Evolutionary conservation across 1,140 invertebrate species (phyloP), one percentile per base, ranked within the genome.

Genomic region (Drosophila asahinai): DNA sequence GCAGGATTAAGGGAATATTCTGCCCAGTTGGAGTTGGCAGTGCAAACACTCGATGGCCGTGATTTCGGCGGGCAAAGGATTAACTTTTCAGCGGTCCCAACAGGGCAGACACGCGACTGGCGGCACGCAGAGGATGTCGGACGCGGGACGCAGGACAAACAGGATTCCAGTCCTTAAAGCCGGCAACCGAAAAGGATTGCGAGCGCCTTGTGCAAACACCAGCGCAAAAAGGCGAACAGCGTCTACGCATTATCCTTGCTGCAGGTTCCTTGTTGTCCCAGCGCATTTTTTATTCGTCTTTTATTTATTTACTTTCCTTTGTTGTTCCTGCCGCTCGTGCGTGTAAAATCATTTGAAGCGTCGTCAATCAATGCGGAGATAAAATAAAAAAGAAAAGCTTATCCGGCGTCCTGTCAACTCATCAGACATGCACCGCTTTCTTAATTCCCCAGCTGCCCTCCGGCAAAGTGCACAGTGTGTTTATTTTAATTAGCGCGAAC

Each of bases 271-370:
- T 36, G 40, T 55, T 57, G 43, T 38, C 22, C 43, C 51, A 45
- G 25, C 30, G 38, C 40, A 55, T 67, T 70, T 70, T 54, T 49
- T 33, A 15, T 45, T 80, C 65, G 17, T 11, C 38, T 52, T 42
- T 59, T 47, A 45, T 62, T 48, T 63, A 19, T 57, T 33, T 70
- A 54, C 52, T 79, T 71, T 71, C 58, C 63, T 83, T 64, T 61
- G 49, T 59, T 70, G 75, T 70, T 42, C 65, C 75, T 49, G 71
- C 71, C 81, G 81, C 86, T 81, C 84, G 84, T 89, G 84, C 84
- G 81, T 89, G 78, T 90, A 90, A 89, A 89, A 89, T 90, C 84
- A 89, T 81, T 89, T 83, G 77, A 81, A 79, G 84, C 86, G 66
- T 89, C 86, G 84, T 89, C 84, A 89, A 89, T 89, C 84, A 89